These are phyloP conservation scores for Augiades crinisus DNA, from an alignment of 2,888 invertebrate genomes.

Conservation along the genomic window DNA sequence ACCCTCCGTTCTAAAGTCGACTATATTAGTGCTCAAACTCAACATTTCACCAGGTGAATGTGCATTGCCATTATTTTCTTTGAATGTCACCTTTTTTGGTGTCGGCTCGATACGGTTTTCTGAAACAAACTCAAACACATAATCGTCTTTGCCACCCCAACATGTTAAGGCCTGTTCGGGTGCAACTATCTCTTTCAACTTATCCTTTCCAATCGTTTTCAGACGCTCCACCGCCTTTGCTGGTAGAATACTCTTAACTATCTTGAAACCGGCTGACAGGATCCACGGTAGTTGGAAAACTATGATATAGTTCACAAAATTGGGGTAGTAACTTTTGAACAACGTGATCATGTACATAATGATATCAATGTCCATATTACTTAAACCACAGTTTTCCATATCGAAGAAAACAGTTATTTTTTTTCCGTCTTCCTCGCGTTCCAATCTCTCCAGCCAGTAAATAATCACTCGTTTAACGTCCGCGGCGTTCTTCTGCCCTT, in stretches of 20 bases:
- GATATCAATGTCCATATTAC: conserved; percentile 92
- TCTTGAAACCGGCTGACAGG: conserved; percentile 91
- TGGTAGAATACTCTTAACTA: conserved; percentile 91
- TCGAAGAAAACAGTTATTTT: conserved; percentile 91
- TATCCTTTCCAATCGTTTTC: conserved; percentile 88
- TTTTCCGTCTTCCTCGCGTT: conserved; percentile 85
- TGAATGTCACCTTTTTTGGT: conserved; percentile 50
- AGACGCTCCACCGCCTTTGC: conserved; percentile 91
- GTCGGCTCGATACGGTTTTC: conserved; percentile 55
- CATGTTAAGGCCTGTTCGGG: conserved; percentile 84
- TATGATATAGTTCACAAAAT: conserved; percentile 90
- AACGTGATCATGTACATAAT: conserved; percentile 90
- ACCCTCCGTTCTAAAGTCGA: conserved; percentile 85
- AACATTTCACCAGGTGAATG: conserved; percentile 81
- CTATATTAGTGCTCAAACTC: conserved; percentile 84
- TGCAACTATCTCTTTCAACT: conserved; percentile 86
- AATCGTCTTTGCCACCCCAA: conserved; percentile 89
- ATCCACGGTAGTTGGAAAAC: conserved; percentile 95
- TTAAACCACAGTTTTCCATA: conserved; percentile 89
- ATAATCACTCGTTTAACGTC: conserved; percentile 88
- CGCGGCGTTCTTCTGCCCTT: conserved; percentile 84
- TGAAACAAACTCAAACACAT: conserved; percentile 83
- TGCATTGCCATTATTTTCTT: conserved; percentile 54
- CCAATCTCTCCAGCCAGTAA: conserved; percentile 89
- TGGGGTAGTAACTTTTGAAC: conserved; percentile 92